Evolutionary conservation across 1,140 invertebrate genomes (phyloP), one percentile per base, ranked within the genome.

Genomic region (Branchinecta lindahli): DNA sequence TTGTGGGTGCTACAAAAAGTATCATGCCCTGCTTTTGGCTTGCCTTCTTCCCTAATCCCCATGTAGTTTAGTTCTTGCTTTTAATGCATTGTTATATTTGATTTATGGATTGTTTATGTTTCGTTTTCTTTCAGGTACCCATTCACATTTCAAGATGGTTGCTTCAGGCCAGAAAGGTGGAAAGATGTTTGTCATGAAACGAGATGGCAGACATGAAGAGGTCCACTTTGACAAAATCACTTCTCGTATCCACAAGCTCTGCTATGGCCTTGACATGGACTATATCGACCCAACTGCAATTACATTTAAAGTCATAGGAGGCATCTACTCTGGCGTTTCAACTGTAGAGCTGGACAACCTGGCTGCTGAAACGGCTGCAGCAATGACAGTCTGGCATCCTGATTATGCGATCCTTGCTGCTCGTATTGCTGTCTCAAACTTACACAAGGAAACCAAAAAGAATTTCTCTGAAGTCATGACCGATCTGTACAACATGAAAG

Each of bases 141-240:
- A 12, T 9, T 46, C 10, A 47, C 52, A 21, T 20, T 20, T 7
- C 8, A 47, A 45, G 7, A 69, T 69, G 68, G 68, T 70, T 70
- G 65, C 33, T 67, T 70, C 65, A 21, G 45, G 68, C n/a, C 65
- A 71, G 44, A 69, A 72, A 46, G 18, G 66, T 10, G 21, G 52
- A 44, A 77, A 79, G 69, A 81, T 80, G 75, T 81, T 72, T 72
- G 80, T 82, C 18, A 52, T 82, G 15, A 82, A 82, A 71, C 70
- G 81, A 75, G 94, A 89, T 85, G 94, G 93, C 0, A 83, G 90
- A n/a, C 85, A 88, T 76, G 94, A 99, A 80, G 86, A 88, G 75
- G 89, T 98, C 6, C 90, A 95, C 80, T 92, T 97, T 80, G 95
- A 98, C 79, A 98, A 99, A 84, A 98, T 99, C 70, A 98, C 95